Evolutionary conservation across 2,888 invertebrate species (phyloP).

Genomic region (Meta bourneti): DNA sequence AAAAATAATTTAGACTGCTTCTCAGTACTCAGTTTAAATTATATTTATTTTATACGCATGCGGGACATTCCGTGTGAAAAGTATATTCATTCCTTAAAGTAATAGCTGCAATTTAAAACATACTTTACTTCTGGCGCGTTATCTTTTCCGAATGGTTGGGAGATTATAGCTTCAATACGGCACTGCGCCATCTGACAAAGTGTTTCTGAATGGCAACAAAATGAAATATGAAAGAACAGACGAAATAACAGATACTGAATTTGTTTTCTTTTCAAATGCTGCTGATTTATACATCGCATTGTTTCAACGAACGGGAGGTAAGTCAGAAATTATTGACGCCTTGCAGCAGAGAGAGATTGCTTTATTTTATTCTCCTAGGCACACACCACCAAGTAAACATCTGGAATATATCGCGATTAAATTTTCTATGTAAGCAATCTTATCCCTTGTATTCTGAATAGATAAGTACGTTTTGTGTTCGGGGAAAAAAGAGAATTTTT

Average conservation of each 20-base stretch:
- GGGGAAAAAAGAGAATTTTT: not conserved
- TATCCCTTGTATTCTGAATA: not conserved
- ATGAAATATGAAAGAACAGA: not conserved
- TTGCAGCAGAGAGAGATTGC: not conserved
- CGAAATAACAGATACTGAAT: not conserved
- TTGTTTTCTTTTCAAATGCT: not conserved
- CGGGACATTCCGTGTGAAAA: too few species aligned
- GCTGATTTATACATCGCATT: not conserved
- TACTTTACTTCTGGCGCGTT: too few species aligned
- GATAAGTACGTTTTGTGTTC: constrained; percentile 4
- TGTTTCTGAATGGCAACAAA: not conserved
- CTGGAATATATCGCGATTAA: not conserved
- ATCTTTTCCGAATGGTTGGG: too few species aligned
- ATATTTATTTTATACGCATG: too few species aligned
- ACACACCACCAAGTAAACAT: not conserved
- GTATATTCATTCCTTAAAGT: too few species aligned
- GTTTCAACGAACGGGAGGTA: not conserved
- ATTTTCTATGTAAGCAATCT: not conserved
- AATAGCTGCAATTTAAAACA: too few species aligned
- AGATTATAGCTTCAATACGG: too few species aligned
- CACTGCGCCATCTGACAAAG: not conserved
- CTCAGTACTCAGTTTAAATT: too few species aligned
- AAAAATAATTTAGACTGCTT: too few species aligned
- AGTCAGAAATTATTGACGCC: not conserved
- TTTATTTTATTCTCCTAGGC: not conserved